Base-by-base conservation (phyloP, 2,797 vertebrate species). In the Anguilla obscura region DNA sequence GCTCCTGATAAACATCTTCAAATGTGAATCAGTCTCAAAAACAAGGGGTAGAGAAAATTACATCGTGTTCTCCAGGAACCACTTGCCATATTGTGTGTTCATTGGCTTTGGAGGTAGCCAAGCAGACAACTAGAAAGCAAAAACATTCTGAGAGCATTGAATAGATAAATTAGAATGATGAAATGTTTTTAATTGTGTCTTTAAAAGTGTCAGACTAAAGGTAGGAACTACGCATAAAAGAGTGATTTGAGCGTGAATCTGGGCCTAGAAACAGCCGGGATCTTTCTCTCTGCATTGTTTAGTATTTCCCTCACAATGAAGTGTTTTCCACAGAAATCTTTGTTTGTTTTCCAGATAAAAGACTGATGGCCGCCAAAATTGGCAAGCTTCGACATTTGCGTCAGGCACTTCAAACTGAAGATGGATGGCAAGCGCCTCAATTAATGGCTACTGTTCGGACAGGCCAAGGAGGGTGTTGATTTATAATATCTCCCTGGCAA, bases 341-440 rank as follows among this genome's bases (percentile, higher is more conserved):
- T 87, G 18, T 84, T 91, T 86, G 71, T 88, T 87, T 90, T 86
- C 63, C 40, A 16, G 71, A 86, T 88, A 88, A 89, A 88, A 90
- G 54, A 90, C 69, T 89, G 48, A 87, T 79, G 85, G 33, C 30
- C 18, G 52, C 85, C 56, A 86, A 87, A 90, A 85, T 63, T 82
- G 84, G 52, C 86, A 52, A 71, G 27, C 66, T 52, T 27, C 36
- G 85, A 86, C 45, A 82, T 84, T 86, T 69, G 69, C 83, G 63
- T 66, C 63, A 88, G 54, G 21, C 85, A 2, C 76, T 8, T 56
- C 82, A 36, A 86, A 71, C 45, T 56, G 27, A 56, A 54, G 63
- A 86, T 24, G 40, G 21, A 86, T 36, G 79, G 84, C 66, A 82
- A 86, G 40, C 40, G 27, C 18, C 82, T 56, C 18, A 66, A 54